These are phyloP conservation scores for Mobula hypostoma DNA, from an alignment of 2,113 vertebrate genomes.

Conservation along the genomic window DNA sequence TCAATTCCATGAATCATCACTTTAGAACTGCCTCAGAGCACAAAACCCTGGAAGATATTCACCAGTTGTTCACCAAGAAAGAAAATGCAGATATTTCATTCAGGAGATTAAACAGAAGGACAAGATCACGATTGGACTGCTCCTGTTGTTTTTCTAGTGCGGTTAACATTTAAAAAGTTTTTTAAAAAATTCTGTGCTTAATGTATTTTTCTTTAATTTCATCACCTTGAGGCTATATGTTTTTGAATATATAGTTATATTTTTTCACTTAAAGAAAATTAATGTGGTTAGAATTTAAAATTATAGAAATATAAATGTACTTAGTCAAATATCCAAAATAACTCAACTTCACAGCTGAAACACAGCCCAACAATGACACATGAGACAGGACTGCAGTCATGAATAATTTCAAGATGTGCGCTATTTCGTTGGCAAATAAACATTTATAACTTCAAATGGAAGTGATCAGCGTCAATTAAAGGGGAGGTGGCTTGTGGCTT, in stretches of 20 bases:
- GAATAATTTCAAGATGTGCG: too few relatives aligned
- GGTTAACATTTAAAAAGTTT: not conserved
- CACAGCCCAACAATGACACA: not conserved
- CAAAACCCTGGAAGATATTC: not conserved
- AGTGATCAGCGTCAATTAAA: too few relatives aligned
- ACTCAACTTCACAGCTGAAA: not conserved
- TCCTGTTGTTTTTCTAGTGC: not conserved
- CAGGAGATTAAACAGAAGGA: not conserved
- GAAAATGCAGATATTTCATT: not conserved
- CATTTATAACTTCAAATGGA: not conserved
- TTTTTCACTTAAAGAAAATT: not conserved
- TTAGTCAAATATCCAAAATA: not conserved
- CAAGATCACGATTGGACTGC: not conserved
- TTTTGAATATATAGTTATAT: not conserved
- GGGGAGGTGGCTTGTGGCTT: not conserved
- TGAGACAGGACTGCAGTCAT: not conserved
- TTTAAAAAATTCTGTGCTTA: not conserved
- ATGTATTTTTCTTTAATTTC: not conserved
- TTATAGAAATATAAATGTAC: not conserved
- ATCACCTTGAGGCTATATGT: not conserved
- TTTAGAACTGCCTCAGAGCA: not conserved
- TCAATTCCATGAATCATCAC: not conserved
- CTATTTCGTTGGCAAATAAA: not conserved
- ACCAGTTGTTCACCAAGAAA: not conserved
- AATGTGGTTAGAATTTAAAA: not conserved